Evolutionary conservation across 30 jellyfish, hydroid and myxozoan genomes (phyloP).

Genomic region (Cassiopea andromeda): DNA sequence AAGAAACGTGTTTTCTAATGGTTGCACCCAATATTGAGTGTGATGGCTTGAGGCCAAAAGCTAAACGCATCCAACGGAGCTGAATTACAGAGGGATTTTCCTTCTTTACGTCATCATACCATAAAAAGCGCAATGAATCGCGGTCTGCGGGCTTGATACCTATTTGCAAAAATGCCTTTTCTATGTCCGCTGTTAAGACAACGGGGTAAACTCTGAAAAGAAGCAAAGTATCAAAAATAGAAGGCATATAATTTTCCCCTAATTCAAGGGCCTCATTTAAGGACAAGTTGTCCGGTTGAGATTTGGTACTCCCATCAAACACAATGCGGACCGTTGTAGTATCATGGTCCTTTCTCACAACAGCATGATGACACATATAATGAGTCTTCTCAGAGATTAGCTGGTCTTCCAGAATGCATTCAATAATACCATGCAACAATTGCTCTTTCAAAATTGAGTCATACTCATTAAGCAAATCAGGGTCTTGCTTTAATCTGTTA

Average conservation of each 20-base stretch:
- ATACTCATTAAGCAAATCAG: conserved; percentile 37
- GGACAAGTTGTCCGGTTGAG: conserved; percentile 12
- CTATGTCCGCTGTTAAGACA: conserved; percentile 51
- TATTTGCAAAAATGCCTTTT: conserved; percentile 52
- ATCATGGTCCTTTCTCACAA: conserved; percentile 33
- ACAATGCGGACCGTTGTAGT: conserved; percentile 59
- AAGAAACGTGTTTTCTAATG: conserved; percentile 23
- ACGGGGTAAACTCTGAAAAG: conserved; percentile 27
- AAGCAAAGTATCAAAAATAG: conserved; percentile 25
- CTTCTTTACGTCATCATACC: conserved; percentile 40
- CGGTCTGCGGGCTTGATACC: conserved; percentile 29
- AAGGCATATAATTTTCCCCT: conserved; percentile 29
- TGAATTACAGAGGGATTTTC: conserved; percentile 33
- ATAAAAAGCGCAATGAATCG: conserved; percentile 27
- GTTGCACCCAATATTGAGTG: conserved; percentile 60
- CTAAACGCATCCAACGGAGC: conserved; percentile 18
- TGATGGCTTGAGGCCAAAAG: conserved; percentile 26
- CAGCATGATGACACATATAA: conserved; percentile 43
- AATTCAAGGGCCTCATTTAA: conserved; percentile 39
- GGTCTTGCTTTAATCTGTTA: conserved; percentile 19
- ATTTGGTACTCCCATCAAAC: conserved; percentile 56
- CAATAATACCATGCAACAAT: conserved; percentile 17
- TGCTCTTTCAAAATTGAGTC: conserved; percentile 40
- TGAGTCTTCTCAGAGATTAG: conserved; percentile 2
- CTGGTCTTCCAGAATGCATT: conserved; percentile 36